Conservation (phyloP, 2,797 vertebrate genomes). For the Xiphorhynchus erythropygius region DNA sequence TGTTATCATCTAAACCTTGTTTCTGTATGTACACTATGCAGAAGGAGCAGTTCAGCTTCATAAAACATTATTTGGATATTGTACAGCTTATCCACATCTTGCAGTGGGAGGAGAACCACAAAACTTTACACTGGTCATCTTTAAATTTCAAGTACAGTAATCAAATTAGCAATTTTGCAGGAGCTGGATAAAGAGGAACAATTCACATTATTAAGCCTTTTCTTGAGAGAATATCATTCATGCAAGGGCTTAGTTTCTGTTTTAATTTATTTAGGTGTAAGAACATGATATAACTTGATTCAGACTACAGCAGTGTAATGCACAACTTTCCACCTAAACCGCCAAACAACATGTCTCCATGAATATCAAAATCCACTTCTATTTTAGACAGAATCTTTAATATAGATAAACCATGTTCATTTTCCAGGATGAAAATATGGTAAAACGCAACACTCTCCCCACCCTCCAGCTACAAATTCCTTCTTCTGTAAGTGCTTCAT, state of each 20-base stretch:
- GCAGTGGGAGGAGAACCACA: fast-evolving
- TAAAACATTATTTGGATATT: not conserved
- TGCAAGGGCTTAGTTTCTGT: not conserved
- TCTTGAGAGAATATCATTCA: not conserved
- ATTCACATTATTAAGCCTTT: not conserved
- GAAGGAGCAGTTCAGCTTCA: not conserved
- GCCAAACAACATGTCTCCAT: not conserved
- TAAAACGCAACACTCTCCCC: not conserved
- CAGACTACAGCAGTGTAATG: not conserved
- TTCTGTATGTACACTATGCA: not conserved
- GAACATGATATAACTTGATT: not conserved
- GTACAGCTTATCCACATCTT: not conserved
- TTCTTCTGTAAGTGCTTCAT: constrained; percentile 49
- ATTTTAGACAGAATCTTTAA: not conserved
- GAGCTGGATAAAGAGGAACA: not conserved
- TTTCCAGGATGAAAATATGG: not conserved
- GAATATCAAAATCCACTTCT: not conserved
- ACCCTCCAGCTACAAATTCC: not conserved
- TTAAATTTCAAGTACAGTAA: not conserved
- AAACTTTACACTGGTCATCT: not conserved
- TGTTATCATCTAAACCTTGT: not conserved
- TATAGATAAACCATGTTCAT: not conserved
- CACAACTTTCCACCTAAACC: not conserved
- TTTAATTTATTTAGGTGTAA: not conserved
- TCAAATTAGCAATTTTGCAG: not conserved